Conservation (phyloP, 2,888 invertebrate genomes). For the Cantharis rustica region DNA sequence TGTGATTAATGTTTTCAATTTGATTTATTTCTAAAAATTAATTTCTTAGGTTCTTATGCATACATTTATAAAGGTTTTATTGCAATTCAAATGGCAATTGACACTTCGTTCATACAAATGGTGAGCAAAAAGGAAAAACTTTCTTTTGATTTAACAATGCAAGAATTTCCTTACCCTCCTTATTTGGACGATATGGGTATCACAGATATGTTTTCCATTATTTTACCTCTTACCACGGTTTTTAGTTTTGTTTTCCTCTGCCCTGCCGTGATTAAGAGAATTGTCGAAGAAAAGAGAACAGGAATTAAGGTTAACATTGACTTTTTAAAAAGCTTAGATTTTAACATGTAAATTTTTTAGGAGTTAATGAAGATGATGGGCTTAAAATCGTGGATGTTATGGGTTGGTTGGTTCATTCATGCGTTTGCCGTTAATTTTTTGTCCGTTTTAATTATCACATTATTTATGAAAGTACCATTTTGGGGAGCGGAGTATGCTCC, state of each 20-base stretch:
- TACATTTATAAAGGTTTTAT: slow-evolving; percentile 60
- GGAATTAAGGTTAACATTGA: slow-evolving; percentile 61
- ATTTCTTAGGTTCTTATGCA: slow-evolving; percentile 50
- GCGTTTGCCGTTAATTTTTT: slow-evolving; percentile 71
- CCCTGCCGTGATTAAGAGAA: slow-evolving; percentile 60
- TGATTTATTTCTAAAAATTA: background rate
- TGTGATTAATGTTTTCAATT: background rate
- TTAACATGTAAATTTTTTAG: slow-evolving; percentile 54
- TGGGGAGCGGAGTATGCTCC: slow-evolving; percentile 60
- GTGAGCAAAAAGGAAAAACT: slow-evolving; percentile 15
- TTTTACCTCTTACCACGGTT: slow-evolving; percentile 54
- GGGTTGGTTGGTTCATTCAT: slow-evolving; percentile 85
- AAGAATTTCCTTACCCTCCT: slow-evolving; percentile 64
- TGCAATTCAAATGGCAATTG: slow-evolving; percentile 64
- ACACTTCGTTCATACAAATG: slow-evolving; percentile 60
- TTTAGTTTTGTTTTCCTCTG: slow-evolving; percentile 60
- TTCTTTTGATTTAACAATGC: slow-evolving; percentile 49
- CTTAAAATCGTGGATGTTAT: slow-evolving; percentile 80
- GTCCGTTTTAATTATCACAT: slow-evolving; percentile 62
- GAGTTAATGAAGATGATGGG: slow-evolving; percentile 95
- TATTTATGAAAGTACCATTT: slow-evolving; percentile 64
- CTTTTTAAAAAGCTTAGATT: background rate
- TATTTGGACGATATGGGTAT: slow-evolving; percentile 47
- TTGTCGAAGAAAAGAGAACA: slow-evolving; percentile 65
- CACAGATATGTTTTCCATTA: slow-evolving; percentile 45